Conservation (phyloP, 2,797 vertebrate species). For the Centroberyx gerrardi region DNA sequence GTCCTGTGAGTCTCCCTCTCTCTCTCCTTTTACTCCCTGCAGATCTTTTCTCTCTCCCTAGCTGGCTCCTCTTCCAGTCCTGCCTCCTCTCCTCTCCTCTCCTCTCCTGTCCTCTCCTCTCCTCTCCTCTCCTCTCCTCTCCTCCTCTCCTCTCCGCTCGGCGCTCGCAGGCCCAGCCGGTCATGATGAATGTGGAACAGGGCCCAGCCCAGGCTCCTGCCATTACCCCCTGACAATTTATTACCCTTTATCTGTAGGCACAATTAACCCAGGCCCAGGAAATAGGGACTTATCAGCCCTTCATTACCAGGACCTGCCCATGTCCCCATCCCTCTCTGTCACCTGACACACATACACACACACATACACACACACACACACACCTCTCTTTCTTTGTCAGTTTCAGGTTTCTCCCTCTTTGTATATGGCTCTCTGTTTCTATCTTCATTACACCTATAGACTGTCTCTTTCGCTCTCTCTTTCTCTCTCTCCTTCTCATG, state of each 20-base stretch:
- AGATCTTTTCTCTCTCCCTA: slow-evolving; percentile 20
- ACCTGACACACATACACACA: slow-evolving; percentile 58
- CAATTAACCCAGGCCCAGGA: slow-evolving; percentile 88
- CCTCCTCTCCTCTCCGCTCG: too few species aligned
- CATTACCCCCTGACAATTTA: slow-evolving; percentile 87
- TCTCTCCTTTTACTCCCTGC: not conserved
- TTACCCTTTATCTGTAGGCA: slow-evolving; percentile 88
- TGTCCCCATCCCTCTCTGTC: slow-evolving; percentile 84
- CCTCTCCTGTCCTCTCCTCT: too few species aligned
- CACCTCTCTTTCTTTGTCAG: slow-evolving; percentile 27
- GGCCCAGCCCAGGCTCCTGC: slow-evolving; percentile 76
- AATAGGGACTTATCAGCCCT: slow-evolving; percentile 86
- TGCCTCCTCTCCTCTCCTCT: slow-evolving; percentile 27
- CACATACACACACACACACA: slow-evolving; percentile 29
- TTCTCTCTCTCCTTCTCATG: slow-evolving; percentile 29
- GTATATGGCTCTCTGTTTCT: slow-evolving; percentile 30
- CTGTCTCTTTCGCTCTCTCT: slow-evolving; percentile 17
- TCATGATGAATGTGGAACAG: slow-evolving; percentile 86
- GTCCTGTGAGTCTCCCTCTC: slow-evolving; percentile 16
- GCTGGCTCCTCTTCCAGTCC: slow-evolving; percentile 38
- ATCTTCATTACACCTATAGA: slow-evolving; percentile 21
- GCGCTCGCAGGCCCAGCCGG: slow-evolving; percentile 57
- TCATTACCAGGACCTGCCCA: slow-evolving; percentile 83
- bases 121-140: slow-evolving; percentile 3
- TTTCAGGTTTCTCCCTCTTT: slow-evolving; percentile 47